A percentile compares a stretch with the other conserved stretches of the same genome.
phyloP scores from a whole-genome alignment of 2,888 invertebrate genomes.

The Tiliacea aurago region DNA sequence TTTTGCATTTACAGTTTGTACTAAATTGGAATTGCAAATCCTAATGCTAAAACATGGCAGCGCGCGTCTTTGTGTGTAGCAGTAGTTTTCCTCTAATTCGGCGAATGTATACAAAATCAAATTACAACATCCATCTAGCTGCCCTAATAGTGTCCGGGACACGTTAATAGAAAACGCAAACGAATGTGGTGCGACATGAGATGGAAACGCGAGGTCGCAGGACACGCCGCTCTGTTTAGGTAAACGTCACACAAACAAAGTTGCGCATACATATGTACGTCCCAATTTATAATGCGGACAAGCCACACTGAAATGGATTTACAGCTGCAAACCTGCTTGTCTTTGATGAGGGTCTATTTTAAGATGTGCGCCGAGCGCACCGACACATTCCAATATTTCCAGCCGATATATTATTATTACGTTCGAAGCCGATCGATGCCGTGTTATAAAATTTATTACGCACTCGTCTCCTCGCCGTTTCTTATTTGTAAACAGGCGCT shows the following conservation, averaged over 20 bases:
- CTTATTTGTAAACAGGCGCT: slow-evolving; percentile 89
- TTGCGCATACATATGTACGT: slow-evolving; percentile 73
- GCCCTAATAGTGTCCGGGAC: slow-evolving; percentile 83
- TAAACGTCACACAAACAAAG: slow-evolving; percentile 70
- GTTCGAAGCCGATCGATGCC: slow-evolving; percentile 87
- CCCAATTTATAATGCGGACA: slow-evolving; percentile 90
- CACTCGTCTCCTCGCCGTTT: slow-evolving; percentile 86
- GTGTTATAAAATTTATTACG: slow-evolving; percentile 90
- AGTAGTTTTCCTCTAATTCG: slow-evolving; percentile 76
- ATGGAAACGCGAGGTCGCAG: slow-evolving; percentile 78
- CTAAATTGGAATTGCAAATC: slow-evolving; percentile 62
- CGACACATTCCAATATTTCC: slow-evolving; percentile 89
- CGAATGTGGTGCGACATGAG: slow-evolving; percentile 81
- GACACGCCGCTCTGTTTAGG: slow-evolving; percentile 70
- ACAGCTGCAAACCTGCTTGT: slow-evolving; percentile 90
- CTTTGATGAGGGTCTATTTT: slow-evolving; percentile 91
- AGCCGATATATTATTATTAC: slow-evolving; percentile 90
- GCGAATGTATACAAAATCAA: slow-evolving; percentile 81
- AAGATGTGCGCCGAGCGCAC: slow-evolving; percentile 87
- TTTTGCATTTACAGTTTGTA: slow-evolving; percentile 47
- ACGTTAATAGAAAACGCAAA: slow-evolving; percentile 87
- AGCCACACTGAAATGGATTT: slow-evolving; percentile 90
- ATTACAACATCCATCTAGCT: slow-evolving; percentile 84
- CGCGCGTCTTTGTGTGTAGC: slow-evolving; percentile 57
- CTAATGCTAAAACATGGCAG: slow-evolving; percentile 56